Evolutionary conservation across 2,113 vertebrate genomes (phyloP).

Genomic region (Tupaia tana): DNA sequence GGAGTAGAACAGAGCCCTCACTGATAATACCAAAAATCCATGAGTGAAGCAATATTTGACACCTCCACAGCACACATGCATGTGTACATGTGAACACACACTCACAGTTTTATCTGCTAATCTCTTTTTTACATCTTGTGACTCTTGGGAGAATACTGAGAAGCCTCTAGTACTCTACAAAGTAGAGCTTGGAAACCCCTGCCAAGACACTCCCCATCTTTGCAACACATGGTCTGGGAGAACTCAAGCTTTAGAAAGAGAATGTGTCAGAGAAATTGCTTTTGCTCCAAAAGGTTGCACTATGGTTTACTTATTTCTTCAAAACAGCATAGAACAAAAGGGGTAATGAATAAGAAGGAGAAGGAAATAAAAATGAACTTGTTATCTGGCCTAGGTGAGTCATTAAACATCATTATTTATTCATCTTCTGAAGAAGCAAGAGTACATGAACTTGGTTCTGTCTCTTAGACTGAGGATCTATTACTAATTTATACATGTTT

Average conservation of each 20-base stretch:
- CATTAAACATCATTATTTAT: conserved; percentile 37
- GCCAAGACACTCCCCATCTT: neutral
- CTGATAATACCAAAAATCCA: neutral
- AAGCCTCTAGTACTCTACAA: neutral
- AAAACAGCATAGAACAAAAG: neutral
- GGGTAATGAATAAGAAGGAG: neutral
- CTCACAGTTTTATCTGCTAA: neutral
- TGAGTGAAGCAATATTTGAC: neutral
- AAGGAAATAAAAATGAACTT: neutral
- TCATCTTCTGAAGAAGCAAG: neutral
- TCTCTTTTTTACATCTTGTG: neutral
- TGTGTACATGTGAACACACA: neutral
- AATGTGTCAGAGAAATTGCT: neutral
- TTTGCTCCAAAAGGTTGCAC: neutral
- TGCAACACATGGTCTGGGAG: neutral
- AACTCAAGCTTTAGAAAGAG: neutral
- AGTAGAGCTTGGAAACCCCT: neutral
- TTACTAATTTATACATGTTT: conserved; percentile 18
- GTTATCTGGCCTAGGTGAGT: neutral
- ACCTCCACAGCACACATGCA: neutral
- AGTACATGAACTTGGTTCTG: neutral
- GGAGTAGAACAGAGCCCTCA: neutral
- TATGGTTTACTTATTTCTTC: neutral
- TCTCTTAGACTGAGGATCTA: neutral
- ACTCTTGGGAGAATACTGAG: fast-evolving